Percentiles rank a stretch among this genome's conserved stretches.
These are phyloP conservation scores for Temnopleurus reevesii DNA, from an alignment of 53 echinoderm and acorn worm species.

Conservation along the genomic window DNA sequence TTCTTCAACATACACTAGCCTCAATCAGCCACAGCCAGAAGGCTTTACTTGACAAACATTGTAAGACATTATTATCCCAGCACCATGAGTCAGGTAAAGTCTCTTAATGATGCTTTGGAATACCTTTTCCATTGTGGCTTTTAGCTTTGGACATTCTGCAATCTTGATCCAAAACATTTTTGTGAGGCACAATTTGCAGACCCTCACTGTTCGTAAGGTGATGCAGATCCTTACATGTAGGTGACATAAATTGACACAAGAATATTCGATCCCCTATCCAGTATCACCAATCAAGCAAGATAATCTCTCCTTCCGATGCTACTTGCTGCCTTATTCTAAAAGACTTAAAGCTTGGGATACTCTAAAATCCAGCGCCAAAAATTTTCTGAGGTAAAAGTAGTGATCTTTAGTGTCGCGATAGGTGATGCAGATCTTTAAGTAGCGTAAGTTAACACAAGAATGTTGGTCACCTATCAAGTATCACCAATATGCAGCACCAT, in stretches of 20 bases:
- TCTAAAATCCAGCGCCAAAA: constrained; percentile 97
- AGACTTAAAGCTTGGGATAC: constrained; percentile 94
- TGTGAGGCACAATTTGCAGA: background rate
- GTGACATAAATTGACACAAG: background rate
- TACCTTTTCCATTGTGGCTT: constrained; percentile 88
- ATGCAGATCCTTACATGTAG: background rate
- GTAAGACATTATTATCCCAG: too few species aligned
- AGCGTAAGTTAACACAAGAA: too few species aligned
- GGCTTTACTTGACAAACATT: too few species aligned
- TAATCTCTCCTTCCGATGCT: constrained; percentile 96
- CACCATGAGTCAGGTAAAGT: constrained; percentile 85
- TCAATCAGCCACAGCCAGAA: too few species aligned
- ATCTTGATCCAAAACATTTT: too few species aligned
- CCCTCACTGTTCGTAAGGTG: background rate
- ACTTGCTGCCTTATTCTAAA: constrained; percentile 94
- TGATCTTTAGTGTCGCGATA: too few species aligned
- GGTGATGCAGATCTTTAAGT: too few species aligned
- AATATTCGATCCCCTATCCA: background rate
- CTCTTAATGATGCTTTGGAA: constrained; percentile 85
- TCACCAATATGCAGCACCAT: constrained; percentile 91
- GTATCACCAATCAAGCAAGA: constrained; percentile 94
- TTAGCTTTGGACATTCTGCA: constrained; percentile 63
- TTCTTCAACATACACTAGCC: too few species aligned
- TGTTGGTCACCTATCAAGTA: too few species aligned
- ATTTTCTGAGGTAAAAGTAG: too few species aligned